A percentile compares a stretch with the other conserved stretches of the same genome.
Conservation (phyloP, 2,797 vertebrate genomes). For the Poeciliopsis gracilis region DNA sequence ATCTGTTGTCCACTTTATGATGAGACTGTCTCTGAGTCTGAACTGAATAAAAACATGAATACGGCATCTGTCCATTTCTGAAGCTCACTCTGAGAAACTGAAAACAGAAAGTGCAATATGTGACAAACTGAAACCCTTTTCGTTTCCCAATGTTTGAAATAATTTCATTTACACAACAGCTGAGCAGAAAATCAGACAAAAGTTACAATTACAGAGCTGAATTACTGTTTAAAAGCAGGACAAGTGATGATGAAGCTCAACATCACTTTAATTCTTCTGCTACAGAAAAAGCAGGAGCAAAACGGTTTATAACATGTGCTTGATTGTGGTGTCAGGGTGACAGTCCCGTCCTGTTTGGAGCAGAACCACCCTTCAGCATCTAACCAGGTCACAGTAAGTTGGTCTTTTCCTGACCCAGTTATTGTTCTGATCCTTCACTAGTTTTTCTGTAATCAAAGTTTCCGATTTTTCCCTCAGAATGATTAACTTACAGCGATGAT, state of each 20-base stretch:
- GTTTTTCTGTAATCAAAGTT: neutral
- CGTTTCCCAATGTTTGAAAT: neutral
- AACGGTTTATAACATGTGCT: neutral
- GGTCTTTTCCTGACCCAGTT: neutral
- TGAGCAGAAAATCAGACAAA: neutral
- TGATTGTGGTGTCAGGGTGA: neutral
- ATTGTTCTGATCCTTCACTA: neutral
- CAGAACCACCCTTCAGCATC: neutral
- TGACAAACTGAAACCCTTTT: neutral
- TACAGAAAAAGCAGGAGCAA: no score
- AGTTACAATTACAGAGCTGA: neutral
- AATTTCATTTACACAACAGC: neutral
- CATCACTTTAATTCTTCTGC: no score
- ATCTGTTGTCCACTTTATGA: conserved; percentile 50
- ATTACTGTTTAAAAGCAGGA: neutral
- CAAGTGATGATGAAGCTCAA: neutral
- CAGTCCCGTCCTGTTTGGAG: no score
- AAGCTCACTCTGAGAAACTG: neutral
- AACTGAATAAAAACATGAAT: conserved; percentile 66
- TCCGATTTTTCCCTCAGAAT: neutral
- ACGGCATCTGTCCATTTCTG: conserved; percentile 43
- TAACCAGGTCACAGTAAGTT: neutral
- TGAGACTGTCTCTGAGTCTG: conserved; percentile 38
- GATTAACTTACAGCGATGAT: neutral
- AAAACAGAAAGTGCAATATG: neutral